These are phyloP conservation scores for Lates calcarifer DNA, from an alignment of 2,113 vertebrate genomes.

Conservation along the genomic window DNA sequence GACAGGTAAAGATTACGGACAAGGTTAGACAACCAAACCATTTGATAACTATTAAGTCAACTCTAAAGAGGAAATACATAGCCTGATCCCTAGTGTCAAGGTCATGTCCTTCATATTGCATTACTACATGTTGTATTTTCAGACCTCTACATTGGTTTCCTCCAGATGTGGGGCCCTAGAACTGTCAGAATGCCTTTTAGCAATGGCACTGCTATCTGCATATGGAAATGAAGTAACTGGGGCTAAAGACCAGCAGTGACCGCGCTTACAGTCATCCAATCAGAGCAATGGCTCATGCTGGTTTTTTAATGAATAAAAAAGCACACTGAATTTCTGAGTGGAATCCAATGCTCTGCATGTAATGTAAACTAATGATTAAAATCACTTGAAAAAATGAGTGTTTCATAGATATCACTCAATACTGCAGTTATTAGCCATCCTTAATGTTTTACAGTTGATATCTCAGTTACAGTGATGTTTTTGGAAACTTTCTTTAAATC, in stretches of 20 bases:
- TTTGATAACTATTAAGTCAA: not conserved
- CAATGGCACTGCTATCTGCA: slow-evolving; percentile 22
- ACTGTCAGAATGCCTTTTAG: slow-evolving; percentile 23
- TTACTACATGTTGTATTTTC: slow-evolving; percentile 4
- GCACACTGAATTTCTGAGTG: not conserved
- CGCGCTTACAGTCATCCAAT: slow-evolving; percentile 18
- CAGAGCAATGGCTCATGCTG: slow-evolving; percentile 25
- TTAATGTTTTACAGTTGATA: not conserved
- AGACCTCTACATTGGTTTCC: not conserved
- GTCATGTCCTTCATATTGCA: not conserved
- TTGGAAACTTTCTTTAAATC: slow-evolving; percentile 20
- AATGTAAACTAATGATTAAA: not conserved
- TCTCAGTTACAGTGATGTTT: slow-evolving; percentile 7
- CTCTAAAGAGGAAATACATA: not conserved
- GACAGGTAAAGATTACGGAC: not conserved
- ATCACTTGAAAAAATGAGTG: not conserved
- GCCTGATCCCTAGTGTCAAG: not conserved
- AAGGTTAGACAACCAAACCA: not conserved
- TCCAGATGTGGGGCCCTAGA: not conserved
- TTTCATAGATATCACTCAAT: not conserved
- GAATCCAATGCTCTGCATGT: not conserved
- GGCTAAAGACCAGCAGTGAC: slow-evolving; percentile 37
- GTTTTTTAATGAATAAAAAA: slow-evolving; percentile 33
- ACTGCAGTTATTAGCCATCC: not conserved
- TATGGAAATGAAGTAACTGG: slow-evolving; percentile 43